Base-by-base conservation (phyloP, 2,113 vertebrate species). In the Corythornis cristatus region DNA sequence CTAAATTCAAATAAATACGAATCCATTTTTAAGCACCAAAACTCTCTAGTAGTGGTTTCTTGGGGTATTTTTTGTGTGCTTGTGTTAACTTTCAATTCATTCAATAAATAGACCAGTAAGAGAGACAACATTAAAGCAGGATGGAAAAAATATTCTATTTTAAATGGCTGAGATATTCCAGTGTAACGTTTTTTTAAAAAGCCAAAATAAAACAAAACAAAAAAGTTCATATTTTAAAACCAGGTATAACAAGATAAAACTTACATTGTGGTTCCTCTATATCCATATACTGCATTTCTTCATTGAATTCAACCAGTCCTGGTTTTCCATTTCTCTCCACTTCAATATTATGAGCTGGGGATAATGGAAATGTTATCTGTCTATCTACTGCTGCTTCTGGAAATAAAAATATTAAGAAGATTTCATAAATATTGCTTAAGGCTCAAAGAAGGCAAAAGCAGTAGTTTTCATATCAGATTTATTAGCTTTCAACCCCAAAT, bases 251-350 rank as follows among this genome's bases (percentile, higher is more conserved):
- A 76, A 72, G 42, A 71, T 37, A 58, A 80, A 89, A 97, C 98
- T 98, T 96, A 99, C 99, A 98, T 92, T 98, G 98, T 46, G 98
- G 97, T 88, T 99, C 99, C 78, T 99, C 99, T 56, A 99, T 98
- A 97, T 99, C 99, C 99, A 99, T 99, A 95, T 99, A 99, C 93
- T 99, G 99, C 95, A 99, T 98, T 97, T 99, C 99, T 95, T 99
- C 99, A 85, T 94, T 97, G 93, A 99, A 98, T 97, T 99, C 98
- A 68, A 98, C 98, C 88, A 99, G 89, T 58, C 98, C 97, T 60
- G 98, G 97, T 94, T 97, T 99, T 75, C 99, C 99, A 84, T 99
- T 99, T 97, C 98, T 99, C 97, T 99, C 99, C 67, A 98, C 98
- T 75, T 99, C 99, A 92, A 98, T 97, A 95, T 98, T 98, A 96